These are phyloP conservation scores for Muntiacus muntjak DNA, from an alignment of 2,113 vertebrate species.

Conservation along the genomic window DNA sequence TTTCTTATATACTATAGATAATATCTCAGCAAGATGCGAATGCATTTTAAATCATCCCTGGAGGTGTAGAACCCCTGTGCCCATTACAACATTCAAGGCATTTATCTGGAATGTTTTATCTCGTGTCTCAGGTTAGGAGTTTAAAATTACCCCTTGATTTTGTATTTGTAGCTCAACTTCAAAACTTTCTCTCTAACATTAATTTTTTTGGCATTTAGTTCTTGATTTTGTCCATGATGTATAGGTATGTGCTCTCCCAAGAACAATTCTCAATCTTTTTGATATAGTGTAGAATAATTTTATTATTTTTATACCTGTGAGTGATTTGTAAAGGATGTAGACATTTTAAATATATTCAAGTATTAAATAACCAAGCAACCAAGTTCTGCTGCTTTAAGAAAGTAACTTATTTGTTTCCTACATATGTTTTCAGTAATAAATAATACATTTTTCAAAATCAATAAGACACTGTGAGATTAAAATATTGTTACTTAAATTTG, in stretches of 20 bases:
- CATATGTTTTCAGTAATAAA: neutral
- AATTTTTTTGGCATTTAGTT: constrained; percentile 8
- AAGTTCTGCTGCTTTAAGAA: neutral
- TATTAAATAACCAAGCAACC: neutral
- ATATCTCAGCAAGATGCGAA: neutral
- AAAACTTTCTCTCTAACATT: neutral
- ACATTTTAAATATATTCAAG: neutral
- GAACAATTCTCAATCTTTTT: neutral
- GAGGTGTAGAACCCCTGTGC: neutral
- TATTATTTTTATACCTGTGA: neutral
- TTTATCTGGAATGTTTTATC: neutral
- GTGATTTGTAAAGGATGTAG: neutral
- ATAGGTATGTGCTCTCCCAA: neutral
- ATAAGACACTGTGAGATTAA: neutral
- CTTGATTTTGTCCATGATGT: neutral
- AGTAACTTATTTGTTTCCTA: neutral
- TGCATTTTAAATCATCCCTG: constrained; percentile 15
- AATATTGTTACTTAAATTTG: neutral
- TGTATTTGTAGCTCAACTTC: neutral
- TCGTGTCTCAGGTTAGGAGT: neutral
- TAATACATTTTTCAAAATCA: neutral
- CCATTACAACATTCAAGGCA: neutral
- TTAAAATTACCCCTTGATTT: neutral
- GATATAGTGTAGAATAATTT: neutral
- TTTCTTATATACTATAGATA: constrained; percentile 9